phyloP scores from a whole-genome alignment of 2,113 vertebrate species.

The Microtus oregoni region DNA sequence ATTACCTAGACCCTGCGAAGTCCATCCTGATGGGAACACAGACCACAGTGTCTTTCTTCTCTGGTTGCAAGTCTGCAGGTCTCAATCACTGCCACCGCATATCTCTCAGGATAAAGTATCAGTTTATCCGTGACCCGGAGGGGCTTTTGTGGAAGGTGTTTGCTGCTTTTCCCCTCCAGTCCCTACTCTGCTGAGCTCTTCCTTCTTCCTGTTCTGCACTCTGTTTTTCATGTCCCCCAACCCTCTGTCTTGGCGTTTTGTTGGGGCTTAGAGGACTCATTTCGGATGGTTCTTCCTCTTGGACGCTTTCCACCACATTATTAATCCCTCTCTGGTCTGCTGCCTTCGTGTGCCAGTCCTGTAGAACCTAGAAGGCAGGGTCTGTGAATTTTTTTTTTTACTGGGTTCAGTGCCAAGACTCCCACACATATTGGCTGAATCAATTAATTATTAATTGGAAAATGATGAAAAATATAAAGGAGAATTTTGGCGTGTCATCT shows the following conservation, averaged over 20 bases:
- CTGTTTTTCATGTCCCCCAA: neutral
- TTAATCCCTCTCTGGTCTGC: neutral
- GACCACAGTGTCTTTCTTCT: neutral
- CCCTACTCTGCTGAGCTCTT: neutral
- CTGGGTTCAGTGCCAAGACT: neutral
- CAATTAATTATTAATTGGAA: constrained; percentile 20
- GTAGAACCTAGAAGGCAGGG: neutral
- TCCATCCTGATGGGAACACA: neutral
- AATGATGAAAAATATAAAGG: neutral
- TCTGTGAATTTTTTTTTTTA: neutral
- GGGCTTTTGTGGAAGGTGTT: neutral
- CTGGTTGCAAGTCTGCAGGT: neutral
- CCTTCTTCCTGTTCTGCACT: no score
- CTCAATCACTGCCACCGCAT: no score
- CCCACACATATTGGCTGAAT: neutral
- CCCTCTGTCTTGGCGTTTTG: neutral
- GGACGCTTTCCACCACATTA: neutral
- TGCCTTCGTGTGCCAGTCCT: neutral
- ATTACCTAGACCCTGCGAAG: neutral
- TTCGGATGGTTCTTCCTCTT: neutral
- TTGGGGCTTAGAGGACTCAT: neutral
- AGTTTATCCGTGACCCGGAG: neutral
- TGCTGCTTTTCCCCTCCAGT: neutral
- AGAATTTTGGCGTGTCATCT: neutral
- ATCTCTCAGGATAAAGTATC: constrained; percentile 1